These are phyloP conservation scores for Natrix natrix DNA, from an alignment of 2,797 vertebrate species.

Conservation along the genomic window DNA sequence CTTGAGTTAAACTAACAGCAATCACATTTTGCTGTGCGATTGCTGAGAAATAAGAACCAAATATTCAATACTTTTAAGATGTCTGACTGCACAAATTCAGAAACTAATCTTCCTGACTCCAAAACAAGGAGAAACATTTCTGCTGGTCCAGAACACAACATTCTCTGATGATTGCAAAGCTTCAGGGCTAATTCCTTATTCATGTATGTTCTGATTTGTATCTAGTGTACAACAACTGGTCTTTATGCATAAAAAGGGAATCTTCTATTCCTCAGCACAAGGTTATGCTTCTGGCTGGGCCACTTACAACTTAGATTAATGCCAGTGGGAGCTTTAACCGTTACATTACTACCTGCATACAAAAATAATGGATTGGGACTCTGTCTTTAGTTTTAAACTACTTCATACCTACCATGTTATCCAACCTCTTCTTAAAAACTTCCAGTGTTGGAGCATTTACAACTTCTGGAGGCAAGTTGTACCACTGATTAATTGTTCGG, in stretches of 20 bases:
- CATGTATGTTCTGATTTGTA: background rate
- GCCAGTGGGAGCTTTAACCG: background rate
- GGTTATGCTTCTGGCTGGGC: no score
- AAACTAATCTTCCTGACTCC: background rate
- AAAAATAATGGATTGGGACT: background rate
- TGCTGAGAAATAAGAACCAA: background rate
- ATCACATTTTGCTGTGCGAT: background rate
- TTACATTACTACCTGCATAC: background rate
- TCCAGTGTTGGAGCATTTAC: no score
- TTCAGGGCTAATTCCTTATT: background rate
- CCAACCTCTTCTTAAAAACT: no score
- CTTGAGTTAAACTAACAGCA: background rate
- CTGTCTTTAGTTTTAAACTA: background rate
- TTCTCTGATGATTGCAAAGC: background rate
- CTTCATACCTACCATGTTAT: background rate
- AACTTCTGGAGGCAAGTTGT: no score
- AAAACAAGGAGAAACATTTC: conserved; percentile 1
- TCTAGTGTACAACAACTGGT: background rate
- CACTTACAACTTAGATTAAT: background rate
- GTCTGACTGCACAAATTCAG: background rate
- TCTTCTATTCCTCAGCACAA: background rate
- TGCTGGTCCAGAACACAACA: background rate
- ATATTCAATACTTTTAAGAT: background rate
- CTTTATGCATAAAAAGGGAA: background rate
- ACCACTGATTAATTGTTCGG: no score